Percentiles rank a stretch among this genome's conserved stretches.
phyloP scores from a whole-genome alignment of 2,888 invertebrate species.

The Siphlonurus alternatus region DNA sequence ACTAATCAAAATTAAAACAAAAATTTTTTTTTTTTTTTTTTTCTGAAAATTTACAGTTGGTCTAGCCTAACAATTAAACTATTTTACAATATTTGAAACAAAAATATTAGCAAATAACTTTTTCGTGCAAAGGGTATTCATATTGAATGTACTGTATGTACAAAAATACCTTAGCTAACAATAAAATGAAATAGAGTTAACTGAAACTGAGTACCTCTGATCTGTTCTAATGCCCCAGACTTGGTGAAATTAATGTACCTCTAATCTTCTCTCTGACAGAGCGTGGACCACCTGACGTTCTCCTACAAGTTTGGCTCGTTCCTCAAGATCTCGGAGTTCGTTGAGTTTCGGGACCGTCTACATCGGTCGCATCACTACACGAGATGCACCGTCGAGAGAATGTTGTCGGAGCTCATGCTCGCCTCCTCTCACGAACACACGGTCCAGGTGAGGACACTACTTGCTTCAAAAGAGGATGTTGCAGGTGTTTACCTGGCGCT shows the following conservation, averaged over 20 bases:
- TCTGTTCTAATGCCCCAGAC: too few relatives aligned
- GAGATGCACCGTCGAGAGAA: constrained; percentile 44
- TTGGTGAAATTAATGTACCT: too few relatives aligned
- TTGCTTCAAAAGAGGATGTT: too few relatives aligned
- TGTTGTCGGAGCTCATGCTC: constrained; percentile 47
- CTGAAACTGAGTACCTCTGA: too few relatives aligned
- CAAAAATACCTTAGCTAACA: background rate
- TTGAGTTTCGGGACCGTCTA: constrained; percentile 63
- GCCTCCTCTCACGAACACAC: constrained; percentile 24
- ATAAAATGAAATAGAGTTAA: constrained; percentile 6
- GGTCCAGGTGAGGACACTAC: constrained; percentile 13
- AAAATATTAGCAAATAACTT: too few relatives aligned
- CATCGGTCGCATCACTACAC: constrained; percentile 67
- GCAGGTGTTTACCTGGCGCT: too few relatives aligned
- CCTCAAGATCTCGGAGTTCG: constrained; percentile 78
- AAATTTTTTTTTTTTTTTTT: background rate
- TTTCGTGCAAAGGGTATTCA: too few relatives aligned
- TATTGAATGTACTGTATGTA: too few relatives aligned
- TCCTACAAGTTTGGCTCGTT: constrained; percentile 92
- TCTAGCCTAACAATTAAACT: too few relatives aligned
- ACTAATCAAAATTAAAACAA: background rate
- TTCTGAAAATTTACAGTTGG: background rate
- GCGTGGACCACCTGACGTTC: constrained; percentile 77
- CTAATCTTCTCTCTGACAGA: constrained; percentile 33
- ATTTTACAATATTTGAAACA: too few relatives aligned